Evolutionary conservation across 2,888 invertebrate genomes (phyloP), one percentile per base, ranked within the genome.

Genomic region (Falcaria lacertinaria): DNA sequence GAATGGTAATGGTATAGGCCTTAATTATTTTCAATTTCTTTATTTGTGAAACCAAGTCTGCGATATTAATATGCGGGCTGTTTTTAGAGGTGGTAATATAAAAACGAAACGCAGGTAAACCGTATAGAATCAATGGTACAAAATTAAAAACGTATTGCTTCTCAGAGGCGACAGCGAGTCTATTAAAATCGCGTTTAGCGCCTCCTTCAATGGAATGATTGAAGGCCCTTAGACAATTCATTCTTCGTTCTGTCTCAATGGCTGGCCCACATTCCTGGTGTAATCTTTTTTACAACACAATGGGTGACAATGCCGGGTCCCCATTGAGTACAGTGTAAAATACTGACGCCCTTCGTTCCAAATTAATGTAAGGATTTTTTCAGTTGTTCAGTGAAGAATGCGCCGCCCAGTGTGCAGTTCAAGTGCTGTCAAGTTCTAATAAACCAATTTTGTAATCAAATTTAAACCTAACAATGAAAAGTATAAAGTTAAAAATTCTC

Each of bases 161-260:
- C 73, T 74, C 39, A 48, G 69, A 79, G 88, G 88, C 88, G 89
- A 88, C 88, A 67, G 59, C 44, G 57, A 86, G 89, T 88, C 89
- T 89, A 88, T 89, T 88, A 88, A 89, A 88, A 74, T 83, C 75
- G 66, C 75, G 70, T 87, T 87, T 84, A 82, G 86, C 86, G 83
- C 85, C 82, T 72, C 62, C 69, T 67, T 85, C 81, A 86, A 87
- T 87, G 80, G 75, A 74, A 83, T 85, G 87, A 88, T 86, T 83
- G 87, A 89, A 81, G 59, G 84, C 72, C 65, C 74, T 74, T 80
- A 87, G 84, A 87, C 87, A 86, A 87, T 87, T 74, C 78, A 73
- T 78, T 76, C 75, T 75, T 69, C 50, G 47, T 58, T 55, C 50
- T 63, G 70, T 73, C 74, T 87, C 83, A 87, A 89, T 84, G 80